Evolutionary conservation across 2,888 invertebrate species (phyloP), one percentile per base, ranked within the genome.

Genomic region (Apamea epomidion): DNA sequence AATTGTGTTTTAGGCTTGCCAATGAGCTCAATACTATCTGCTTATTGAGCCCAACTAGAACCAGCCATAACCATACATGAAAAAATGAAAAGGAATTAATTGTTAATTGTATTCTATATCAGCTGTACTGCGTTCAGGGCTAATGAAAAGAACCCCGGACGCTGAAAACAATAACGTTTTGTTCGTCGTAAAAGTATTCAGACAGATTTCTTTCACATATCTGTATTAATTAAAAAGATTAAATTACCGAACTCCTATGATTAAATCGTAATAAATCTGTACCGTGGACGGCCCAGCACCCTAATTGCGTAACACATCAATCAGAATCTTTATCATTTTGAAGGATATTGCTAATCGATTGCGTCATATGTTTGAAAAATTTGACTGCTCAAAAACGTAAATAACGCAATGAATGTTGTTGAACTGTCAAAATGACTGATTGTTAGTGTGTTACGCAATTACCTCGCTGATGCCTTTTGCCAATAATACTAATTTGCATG

Each of bases 1-100:
- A 25, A 21, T 62, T 45, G 21, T 62, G 58, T 54, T 58, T 73
- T 48, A 62, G 18, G 48, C 64, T 69, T 70, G 32, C 29, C 67
- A 45, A 81, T 69, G 62, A 69, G 58, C 16, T 69, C 58, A 80
- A 64, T 25, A 65, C 5, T 64, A 73, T 42, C 29, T 32, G 29
- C 16, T 71, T 80, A 45, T 16, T 65, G 45, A 8, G 16, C n/a
- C 29, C 29, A 65, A 82, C 48, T 25, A 67, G 8, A 76, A 74
- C 25, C 29, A 0, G 58, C 12, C 7, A 42, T n/a, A 60, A 45
- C 32, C 12, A 25, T 37, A 32, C 2, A 21, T 58, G 14, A 18
- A 74, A 65, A 29, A 65, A 29, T 0, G 4, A 60, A 18, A 29
- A 37, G 5, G 12, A 42, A 45, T 18, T 1, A 73, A 54, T 54